Conservation (phyloP, 2,888 invertebrate genomes). For the Idaea straminata region DNA sequence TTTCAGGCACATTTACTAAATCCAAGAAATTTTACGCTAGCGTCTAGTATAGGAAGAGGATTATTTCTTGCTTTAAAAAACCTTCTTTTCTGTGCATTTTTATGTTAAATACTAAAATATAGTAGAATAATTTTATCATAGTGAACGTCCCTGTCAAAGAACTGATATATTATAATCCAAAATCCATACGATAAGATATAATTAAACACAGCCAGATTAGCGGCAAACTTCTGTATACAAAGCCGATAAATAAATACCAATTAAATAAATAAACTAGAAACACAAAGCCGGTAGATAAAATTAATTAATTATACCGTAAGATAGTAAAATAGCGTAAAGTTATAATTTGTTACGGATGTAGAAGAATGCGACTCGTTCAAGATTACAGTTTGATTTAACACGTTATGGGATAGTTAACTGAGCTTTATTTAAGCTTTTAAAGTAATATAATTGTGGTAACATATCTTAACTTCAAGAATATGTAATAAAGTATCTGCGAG, state of each 20-base stretch:
- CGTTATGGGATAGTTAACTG: background rate
- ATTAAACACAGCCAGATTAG: background rate
- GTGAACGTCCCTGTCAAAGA: background rate
- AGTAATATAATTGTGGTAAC: background rate
- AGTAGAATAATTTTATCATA: background rate
- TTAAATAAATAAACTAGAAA: background rate
- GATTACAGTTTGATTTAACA: background rate
- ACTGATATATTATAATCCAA: background rate
- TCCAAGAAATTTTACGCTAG: too few relatives aligned
- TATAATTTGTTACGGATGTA: background rate
- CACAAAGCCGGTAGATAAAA: background rate
- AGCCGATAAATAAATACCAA: background rate
- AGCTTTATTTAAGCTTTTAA: background rate
- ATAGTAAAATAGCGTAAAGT: background rate
- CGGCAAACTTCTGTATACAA: background rate
- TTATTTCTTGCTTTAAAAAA: background rate
- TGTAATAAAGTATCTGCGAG: background rate
- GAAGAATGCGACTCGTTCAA: slow-evolving; percentile 1
- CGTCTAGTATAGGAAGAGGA: background rate
- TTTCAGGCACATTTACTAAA: too few relatives aligned
- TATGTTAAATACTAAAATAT: too few relatives aligned
- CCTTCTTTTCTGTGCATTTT: background rate
- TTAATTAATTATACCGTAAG: background rate
- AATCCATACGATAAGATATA: background rate
- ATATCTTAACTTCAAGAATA: background rate